Percentiles rank a stretch among this genome's conserved stretches.
Evolutionary conservation across 2,888 invertebrate genomes (phyloP).

Genomic region (Aporophyla lueneburgensis): DNA sequence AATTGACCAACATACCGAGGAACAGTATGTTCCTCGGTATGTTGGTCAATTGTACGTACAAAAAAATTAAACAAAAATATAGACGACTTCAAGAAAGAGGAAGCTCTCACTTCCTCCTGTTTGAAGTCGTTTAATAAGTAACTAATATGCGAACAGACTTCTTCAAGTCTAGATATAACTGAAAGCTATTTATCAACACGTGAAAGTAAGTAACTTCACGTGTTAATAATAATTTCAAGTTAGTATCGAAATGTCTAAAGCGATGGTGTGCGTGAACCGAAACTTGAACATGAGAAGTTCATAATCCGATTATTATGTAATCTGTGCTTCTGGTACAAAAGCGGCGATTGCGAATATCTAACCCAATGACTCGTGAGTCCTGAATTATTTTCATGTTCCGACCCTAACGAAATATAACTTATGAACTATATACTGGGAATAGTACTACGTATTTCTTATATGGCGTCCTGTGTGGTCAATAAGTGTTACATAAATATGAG

Average conservation of each 20-base stretch:
- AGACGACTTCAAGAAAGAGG: no score
- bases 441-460: constrained; percentile 2
- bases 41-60: no score
- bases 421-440: constrained; percentile 14
- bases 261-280: not conserved
- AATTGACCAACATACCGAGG: no score
- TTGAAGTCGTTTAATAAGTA: no score
- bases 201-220: no score
- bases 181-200: not conserved
- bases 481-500: constrained; percentile 43
- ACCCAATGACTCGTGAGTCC: constrained; percentile 22
- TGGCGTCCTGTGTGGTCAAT: constrained; percentile 30
- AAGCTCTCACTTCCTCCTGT: no score
- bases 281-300: not conserved
- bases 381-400: constrained; percentile 26
- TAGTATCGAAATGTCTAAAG: not conserved
- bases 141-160: not conserved
- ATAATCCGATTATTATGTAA: constrained; percentile 14
- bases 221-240: not conserved
- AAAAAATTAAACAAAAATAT: no score
- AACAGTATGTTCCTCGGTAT: no score
- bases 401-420: constrained; percentile 43
- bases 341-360: constrained; percentile 42
- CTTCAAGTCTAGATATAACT: not conserved
- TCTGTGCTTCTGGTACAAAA: constrained; percentile 17